phyloP scores from a whole-genome alignment of 2,797 vertebrate genomes.

The Toxotes lorentzi region DNA sequence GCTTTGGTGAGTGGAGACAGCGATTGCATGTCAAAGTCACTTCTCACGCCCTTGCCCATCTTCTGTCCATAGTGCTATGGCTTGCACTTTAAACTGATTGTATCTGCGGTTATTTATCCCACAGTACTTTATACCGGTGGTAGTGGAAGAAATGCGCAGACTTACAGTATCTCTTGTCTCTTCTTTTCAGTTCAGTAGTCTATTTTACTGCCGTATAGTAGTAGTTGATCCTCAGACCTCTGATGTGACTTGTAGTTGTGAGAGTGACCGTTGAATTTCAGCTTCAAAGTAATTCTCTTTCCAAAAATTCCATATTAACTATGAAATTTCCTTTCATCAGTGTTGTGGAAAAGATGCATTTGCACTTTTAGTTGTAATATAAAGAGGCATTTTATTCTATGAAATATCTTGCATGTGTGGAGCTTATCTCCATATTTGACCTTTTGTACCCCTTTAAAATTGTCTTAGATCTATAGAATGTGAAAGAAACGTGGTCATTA shows the following conservation, averaged over 20 bases:
- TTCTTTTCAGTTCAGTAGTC: neutral
- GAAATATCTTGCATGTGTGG: conserved; percentile 29
- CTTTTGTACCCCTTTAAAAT: conserved; percentile 28
- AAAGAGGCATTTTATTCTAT: conserved; percentile 46
- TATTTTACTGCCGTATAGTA: neutral
- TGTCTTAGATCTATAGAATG: conserved; percentile 39
- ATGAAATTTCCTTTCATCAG: conserved; percentile 33
- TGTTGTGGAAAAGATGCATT: conserved; percentile 30
- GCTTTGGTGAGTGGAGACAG: neutral
- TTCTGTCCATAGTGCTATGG: conserved; percentile 23
- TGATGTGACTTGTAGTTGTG: conserved; percentile 36
- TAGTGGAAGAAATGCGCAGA: neutral
- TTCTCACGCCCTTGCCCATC: conserved; percentile 27
- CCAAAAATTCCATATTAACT: neutral
- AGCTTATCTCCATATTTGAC: conserved; percentile 24
- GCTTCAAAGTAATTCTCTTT: conserved; percentile 25
- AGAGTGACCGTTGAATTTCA: conserved; percentile 43
- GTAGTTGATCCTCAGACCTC: conserved; percentile 1
- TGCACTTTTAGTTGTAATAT: conserved; percentile 22
- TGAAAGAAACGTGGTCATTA: conserved; percentile 43
- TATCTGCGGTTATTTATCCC: neutral
- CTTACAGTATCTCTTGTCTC: neutral
- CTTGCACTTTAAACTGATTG: too few relatives aligned
- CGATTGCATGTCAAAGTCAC: conserved; percentile 23
- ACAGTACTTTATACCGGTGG: neutral